Conservation (phyloP, 1,140 invertebrate species). For the Aricia agestis region DNA sequence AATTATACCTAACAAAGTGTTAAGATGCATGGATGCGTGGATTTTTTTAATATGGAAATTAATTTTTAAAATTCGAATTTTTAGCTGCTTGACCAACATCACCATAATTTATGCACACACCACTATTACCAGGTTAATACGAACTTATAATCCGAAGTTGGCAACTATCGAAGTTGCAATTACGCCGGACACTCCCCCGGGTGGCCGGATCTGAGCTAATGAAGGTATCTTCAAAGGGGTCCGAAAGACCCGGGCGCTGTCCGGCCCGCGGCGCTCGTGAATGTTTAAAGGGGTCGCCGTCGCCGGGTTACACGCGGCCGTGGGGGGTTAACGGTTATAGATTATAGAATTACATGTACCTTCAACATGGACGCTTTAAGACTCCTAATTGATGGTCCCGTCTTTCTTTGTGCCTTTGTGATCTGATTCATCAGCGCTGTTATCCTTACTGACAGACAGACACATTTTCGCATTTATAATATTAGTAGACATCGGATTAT, state of each 20-base stretch:
- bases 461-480: too few species aligned
- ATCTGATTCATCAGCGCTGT: too few species aligned
- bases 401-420: too few species aligned
- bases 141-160: conserved; percentile 28
- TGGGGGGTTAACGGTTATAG: conserved; percentile 10
- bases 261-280: conserved; percentile 57
- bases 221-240: conserved; percentile 69
- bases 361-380: background rate
- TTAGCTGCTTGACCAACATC: too few species aligned
- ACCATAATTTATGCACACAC: too few species aligned
- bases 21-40: too few species aligned
- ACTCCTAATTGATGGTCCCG: background rate
- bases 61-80: too few species aligned
- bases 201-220: conserved; percentile 50
- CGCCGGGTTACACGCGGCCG: conserved; percentile 40
- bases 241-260: conserved; percentile 38
- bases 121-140: background rate
- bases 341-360: background rate
- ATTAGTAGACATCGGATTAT: too few species aligned
- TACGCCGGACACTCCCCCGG: conserved; percentile 41
- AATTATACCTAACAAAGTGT: too few species aligned
- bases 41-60: too few species aligned
- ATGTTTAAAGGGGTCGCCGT: conserved; percentile 63
- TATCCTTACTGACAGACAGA: too few species aligned
- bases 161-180: conserved; percentile 34